Conservation (phyloP, 2,888 invertebrate genomes). For the Tholera decimalis region DNA sequence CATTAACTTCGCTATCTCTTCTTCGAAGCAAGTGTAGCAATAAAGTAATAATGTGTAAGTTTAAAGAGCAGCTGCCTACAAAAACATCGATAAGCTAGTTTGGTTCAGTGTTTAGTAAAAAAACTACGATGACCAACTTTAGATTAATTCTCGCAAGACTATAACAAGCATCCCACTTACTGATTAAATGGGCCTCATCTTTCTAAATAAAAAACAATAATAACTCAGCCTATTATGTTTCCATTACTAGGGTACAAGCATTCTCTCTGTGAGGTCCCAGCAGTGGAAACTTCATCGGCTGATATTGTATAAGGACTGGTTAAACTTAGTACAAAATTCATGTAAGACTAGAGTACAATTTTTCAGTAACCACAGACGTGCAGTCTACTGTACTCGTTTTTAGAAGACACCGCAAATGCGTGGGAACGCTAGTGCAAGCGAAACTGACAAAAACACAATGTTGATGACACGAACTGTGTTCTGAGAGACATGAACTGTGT, state of each 20-base stretch:
- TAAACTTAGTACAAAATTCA: background rate
- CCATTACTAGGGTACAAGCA: too few species aligned
- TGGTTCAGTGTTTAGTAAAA: slow-evolving; percentile 38
- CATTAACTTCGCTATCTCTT: slow-evolving; percentile 36
- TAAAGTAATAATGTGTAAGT: slow-evolving; percentile 24
- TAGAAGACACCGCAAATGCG: slow-evolving; percentile 27
- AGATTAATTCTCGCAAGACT: slow-evolving; percentile 54
- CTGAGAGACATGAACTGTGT: slow-evolving; percentile 3
- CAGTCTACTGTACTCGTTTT: slow-evolving; percentile 51
- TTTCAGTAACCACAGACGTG: too few species aligned
- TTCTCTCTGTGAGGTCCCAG: too few species aligned
- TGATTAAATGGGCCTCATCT: background rate
- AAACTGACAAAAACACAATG: slow-evolving; percentile 58
- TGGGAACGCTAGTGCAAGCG: slow-evolving; percentile 49
- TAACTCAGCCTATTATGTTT: too few species aligned
- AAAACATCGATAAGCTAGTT: slow-evolving; percentile 26
- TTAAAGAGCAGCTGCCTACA: slow-evolving; percentile 45
- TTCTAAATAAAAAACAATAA: background rate
- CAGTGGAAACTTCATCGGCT: too few species aligned
- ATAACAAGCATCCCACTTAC: slow-evolving; percentile 11
- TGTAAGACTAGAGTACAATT: too few species aligned
- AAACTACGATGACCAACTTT: slow-evolving; percentile 49
- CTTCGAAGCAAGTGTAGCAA: slow-evolving; percentile 47
- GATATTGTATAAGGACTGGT: too few species aligned
- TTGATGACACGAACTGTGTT: slow-evolving; percentile 11